Evolutionary conservation across 2,888 invertebrate species (phyloP), one percentile per base, ranked within the genome.

Genomic region (Stratiomys singularior): DNA sequence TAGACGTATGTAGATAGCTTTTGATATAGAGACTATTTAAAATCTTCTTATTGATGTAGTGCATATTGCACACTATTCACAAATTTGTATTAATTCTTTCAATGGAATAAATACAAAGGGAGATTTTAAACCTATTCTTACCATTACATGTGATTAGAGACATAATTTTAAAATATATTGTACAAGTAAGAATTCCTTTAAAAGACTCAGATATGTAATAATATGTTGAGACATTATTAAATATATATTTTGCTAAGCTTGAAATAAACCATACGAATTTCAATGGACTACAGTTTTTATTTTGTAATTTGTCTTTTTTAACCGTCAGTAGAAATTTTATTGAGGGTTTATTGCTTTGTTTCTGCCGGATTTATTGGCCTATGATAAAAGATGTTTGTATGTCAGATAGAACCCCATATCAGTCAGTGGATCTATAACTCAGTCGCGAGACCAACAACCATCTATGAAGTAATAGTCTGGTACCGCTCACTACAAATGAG

Each of bases 11-110:
- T 60, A 60, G 23, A 60, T 60, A 60, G 25, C 60, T 11, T 60
- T 60, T 60, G 25, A 25, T 25, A 60, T 60, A 60, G 9, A 25
- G 13, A 60, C 37, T 60, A 25, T 60, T 25, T 69, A 69, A 47
- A 47, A 64, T 76, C 76, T 76, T 76, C 64, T 23, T 15, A 28
- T 63, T 52, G 46, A 63, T 37, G 76, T 76, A 76, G 76, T 76
- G 64, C 76, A 76, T 64, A 76, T 76, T 76, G 76, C 60, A 76
- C 76, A 64, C 21, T 46, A 76, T 76, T 44, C 44, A 44, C 64
- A 11, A 30, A 63, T 58, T 76, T 76, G 28, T 76, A 15, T 74
- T 58, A 58, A 58, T 30, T 58, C 23, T 74, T 58, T 30, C 2
- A 5, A 13, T 30, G 58, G 58, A 30, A 58, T 30, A 21, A 58